Evolutionary conservation across 2,797 vertebrate species (phyloP).

Genomic region (Platalea minor): DNA sequence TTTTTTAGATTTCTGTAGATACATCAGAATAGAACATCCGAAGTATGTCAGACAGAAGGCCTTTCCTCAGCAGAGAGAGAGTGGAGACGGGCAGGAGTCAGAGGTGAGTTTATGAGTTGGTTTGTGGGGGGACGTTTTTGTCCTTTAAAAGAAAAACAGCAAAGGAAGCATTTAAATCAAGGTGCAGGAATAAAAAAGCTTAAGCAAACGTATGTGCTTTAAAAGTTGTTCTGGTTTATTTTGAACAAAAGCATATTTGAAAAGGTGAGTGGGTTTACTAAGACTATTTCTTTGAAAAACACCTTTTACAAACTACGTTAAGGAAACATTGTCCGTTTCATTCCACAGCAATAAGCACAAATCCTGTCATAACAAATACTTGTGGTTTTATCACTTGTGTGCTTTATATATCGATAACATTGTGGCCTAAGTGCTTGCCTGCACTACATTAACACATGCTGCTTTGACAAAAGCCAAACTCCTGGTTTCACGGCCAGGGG

Average conservation of each 20-base stretch:
- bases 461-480: neutral
- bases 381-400: neutral
- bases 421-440: neutral
- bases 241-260: neutral
- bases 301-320: constrained; percentile 1
- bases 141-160: neutral
- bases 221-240: constrained; percentile 47
- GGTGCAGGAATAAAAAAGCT: neutral
- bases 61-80: neutral
- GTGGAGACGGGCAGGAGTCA: neutral
- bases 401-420: neutral
- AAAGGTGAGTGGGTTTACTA: constrained; percentile 9
- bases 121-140: neutral
- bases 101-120: neutral
- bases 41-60: neutral
- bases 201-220: neutral
- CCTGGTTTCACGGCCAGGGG: neutral
- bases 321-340: neutral
- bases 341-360: neutral
- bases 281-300: neutral
- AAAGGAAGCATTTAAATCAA: neutral
- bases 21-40: neutral
- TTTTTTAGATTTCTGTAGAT: neutral
- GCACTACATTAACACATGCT: neutral
- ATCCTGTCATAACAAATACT: neutral